Conservation (phyloP, 2,113 vertebrate genomes). For the Pitta sordida region DNA sequence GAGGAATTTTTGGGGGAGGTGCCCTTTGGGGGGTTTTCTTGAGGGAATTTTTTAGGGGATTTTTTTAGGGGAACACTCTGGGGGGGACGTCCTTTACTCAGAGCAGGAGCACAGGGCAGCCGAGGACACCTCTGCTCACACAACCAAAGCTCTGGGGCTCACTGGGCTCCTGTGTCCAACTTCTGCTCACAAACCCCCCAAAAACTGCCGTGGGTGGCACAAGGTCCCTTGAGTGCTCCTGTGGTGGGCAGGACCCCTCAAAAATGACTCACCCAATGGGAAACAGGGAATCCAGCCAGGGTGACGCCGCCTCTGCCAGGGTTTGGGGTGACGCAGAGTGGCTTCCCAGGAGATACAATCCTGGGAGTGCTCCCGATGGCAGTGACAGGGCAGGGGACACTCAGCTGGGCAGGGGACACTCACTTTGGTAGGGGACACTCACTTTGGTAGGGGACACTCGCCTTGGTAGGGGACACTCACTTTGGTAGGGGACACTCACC, state of each 20-base stretch:
- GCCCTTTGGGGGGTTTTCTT: background rate
- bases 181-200: background rate
- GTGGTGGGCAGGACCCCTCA: fast-evolving
- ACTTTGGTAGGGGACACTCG: too few relatives aligned
- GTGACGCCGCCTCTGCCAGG: fast-evolving
- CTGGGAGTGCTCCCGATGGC: fast-evolving
- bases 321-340: background rate
- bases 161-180: fast-evolving
- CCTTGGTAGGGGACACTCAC: too few relatives aligned
- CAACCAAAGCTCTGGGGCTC: fast-evolving
- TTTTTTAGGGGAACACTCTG: background rate
- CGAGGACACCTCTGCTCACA: background rate
- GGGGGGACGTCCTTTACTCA: fast-evolving
- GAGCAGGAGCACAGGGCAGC: background rate
- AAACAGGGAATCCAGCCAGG: background rate
- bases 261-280: fast-evolving
- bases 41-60: background rate
- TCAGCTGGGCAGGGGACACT: constrained; percentile 52
- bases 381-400: background rate
- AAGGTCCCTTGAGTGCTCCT: fast-evolving
- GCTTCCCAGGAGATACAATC: fast-evolving
- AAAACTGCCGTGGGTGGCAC: fast-evolving
- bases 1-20: background rate
- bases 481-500: too few relatives aligned
- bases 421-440: too few relatives aligned